Percentiles rank a stretch among this genome's conserved stretches.
Conservation (phyloP, 2,888 invertebrate species). For the Camptogramma bilineatum region DNA sequence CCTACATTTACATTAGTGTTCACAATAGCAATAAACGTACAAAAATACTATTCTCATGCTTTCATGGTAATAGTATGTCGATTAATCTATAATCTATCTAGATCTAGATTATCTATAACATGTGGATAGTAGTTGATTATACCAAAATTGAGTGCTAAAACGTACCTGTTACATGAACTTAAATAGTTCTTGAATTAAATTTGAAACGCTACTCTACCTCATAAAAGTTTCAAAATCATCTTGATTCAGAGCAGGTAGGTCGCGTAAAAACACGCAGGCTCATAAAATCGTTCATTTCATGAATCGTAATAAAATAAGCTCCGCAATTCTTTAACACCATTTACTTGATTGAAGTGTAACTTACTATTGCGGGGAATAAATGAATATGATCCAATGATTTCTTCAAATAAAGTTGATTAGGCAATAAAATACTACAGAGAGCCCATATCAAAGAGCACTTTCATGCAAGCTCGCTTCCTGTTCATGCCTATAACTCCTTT, state of each 20-base stretch:
- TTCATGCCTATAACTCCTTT: slow-evolving; percentile 62
- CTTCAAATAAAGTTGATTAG: slow-evolving; percentile 53
- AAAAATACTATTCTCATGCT: background rate
- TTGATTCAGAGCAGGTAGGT: slow-evolving; percentile 16
- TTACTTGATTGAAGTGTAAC: slow-evolving; percentile 41
- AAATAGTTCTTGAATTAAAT: background rate
- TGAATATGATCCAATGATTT: slow-evolving; percentile 48
- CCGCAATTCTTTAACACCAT: slow-evolving; percentile 36
- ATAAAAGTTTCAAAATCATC: slow-evolving; percentile 14
- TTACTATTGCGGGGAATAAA: slow-evolving; percentile 42
- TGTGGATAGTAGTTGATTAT: too few relatives aligned
- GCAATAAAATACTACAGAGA: slow-evolving; percentile 57
- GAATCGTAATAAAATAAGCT: slow-evolving; percentile 37
- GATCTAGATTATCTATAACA: too few relatives aligned
- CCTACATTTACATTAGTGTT: slow-evolving; percentile 14
- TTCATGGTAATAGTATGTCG: too few relatives aligned
- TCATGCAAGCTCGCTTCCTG: slow-evolving; percentile 58
- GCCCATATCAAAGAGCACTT: slow-evolving; percentile 57
- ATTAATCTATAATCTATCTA: too few relatives aligned
- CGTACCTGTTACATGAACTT: background rate
- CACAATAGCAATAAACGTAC: background rate
- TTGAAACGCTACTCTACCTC: background rate
- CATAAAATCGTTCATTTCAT: slow-evolving; percentile 47
- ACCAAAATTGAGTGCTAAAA: background rate
- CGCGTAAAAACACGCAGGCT: slow-evolving; percentile 46